Percentiles rank a stretch among this genome's conserved stretches.
phyloP scores from a whole-genome alignment of 2,797 vertebrate species.

The Dendrocincla fuliginosa region DNA sequence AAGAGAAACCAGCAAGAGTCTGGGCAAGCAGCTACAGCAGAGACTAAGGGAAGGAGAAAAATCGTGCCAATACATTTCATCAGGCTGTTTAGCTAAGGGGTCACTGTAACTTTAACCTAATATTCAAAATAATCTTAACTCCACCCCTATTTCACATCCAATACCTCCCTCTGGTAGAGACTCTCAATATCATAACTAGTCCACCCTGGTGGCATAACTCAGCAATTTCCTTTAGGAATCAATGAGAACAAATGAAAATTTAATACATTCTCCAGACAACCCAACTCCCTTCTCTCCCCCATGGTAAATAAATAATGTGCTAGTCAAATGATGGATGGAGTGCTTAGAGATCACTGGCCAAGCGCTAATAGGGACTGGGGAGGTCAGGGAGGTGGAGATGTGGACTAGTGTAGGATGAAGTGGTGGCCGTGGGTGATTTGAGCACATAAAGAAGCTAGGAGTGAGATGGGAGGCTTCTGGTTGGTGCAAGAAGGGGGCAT shows the following conservation, averaged over 20 bases:
- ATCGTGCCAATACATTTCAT: neutral
- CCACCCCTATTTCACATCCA: neutral
- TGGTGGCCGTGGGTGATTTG: neutral
- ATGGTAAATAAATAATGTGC: slow-evolving; percentile 72
- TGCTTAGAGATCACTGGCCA: neutral
- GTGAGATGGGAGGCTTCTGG: neutral
- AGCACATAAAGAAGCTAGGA: neutral
- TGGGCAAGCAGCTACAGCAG: neutral
- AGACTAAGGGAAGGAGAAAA: neutral
- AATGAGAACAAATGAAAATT: slow-evolving; percentile 71
- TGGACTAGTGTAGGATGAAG: neutral
- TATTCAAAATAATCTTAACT: neutral
- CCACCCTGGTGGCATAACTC: slow-evolving; percentile 49
- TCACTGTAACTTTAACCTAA: neutral
- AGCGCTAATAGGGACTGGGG: slow-evolving; percentile 37
- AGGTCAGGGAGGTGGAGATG: neutral
- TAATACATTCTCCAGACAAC: slow-evolving; percentile 67
- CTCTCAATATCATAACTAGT: neutral
- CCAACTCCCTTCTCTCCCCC: slow-evolving; percentile 59
- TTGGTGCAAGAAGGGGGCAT: neutral
- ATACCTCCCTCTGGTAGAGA: neutral
- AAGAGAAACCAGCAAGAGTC: neutral
- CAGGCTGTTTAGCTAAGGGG: neutral
- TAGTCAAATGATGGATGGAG: slow-evolving; percentile 67
- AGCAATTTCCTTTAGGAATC: slow-evolving; percentile 65